These are phyloP conservation scores for Lepas anatifera DNA, from an alignment of 2,888 invertebrate genomes.

Conservation along the genomic window DNA sequence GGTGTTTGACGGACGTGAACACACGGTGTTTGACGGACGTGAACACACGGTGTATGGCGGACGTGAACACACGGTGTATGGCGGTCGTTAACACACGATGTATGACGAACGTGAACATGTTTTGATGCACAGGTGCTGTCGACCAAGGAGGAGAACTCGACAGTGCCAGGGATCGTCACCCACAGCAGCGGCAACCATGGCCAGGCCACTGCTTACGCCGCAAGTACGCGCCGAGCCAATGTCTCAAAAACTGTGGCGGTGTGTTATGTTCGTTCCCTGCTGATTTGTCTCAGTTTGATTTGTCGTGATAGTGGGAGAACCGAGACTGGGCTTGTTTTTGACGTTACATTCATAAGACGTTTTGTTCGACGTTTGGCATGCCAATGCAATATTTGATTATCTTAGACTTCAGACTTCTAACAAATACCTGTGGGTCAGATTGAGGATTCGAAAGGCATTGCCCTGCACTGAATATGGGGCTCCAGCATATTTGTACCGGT, in stretches of 20 bases:
- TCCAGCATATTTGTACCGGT: neutral
- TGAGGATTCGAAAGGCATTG: neutral
- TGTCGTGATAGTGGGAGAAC: neutral
- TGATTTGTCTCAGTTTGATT: too few species aligned
- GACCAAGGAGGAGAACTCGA: conserved; percentile 17
- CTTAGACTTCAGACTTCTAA: neutral
- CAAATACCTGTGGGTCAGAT: neutral
- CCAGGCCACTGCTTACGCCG: conserved; percentile 29
- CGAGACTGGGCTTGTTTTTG: neutral
- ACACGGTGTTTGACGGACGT: too few species aligned
- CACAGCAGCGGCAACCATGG: conserved; percentile 42
- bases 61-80: too few species aligned
- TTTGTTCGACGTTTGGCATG: neutral
- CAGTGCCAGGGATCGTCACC: conserved; percentile 29
- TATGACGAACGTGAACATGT: too few species aligned
- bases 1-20: too few species aligned
- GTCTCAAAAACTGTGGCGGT: neutral
- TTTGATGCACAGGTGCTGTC: conserved; percentile 14
- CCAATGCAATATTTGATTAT: neutral
- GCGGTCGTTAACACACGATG: too few species aligned
- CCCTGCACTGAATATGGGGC: neutral
- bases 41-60: too few species aligned
- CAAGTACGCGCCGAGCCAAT: neutral
- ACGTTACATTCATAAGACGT: neutral
- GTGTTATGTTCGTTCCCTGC: too few species aligned